Conservation (phyloP, 2,888 invertebrate genomes). For the Diarsia dahlii region DNA sequence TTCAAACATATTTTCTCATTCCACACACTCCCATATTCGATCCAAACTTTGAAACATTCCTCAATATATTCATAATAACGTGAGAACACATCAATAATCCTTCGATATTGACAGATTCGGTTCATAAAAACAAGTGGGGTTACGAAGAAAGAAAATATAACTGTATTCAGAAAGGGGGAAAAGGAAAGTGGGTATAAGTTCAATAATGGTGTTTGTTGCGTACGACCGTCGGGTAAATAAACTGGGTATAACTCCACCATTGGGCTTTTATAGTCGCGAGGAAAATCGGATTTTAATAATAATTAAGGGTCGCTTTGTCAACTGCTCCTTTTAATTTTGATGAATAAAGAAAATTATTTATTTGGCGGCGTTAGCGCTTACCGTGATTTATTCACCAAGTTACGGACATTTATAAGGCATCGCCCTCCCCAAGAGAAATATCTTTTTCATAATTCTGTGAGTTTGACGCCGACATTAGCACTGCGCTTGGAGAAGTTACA, state of each 20-base stretch:
- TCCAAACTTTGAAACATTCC: constrained; percentile 52
- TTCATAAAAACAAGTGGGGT: constrained; percentile 66
- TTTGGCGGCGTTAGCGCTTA: constrained; percentile 86
- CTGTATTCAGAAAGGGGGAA: constrained; percentile 54
- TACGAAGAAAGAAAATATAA: constrained; percentile 61
- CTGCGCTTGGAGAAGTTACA: constrained; percentile 67
- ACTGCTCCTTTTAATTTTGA: constrained; percentile 90
- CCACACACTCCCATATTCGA: constrained; percentile 28
- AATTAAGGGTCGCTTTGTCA: constrained; percentile 88
- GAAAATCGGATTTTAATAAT: constrained; percentile 83
- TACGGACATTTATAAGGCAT: constrained; percentile 83
- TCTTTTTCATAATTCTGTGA: constrained; percentile 82
- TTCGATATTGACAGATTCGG: constrained; percentile 64
- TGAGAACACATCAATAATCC: constrained; percentile 63
- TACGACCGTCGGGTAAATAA: constrained; percentile 69
- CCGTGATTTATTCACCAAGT: constrained; percentile 87
- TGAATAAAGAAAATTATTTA: constrained; percentile 90
- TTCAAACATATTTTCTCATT: constrained; percentile 22
- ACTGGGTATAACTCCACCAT: constrained; percentile 63
- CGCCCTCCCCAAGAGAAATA: constrained; percentile 79
- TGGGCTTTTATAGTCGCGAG: constrained; percentile 76
- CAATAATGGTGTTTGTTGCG: constrained; percentile 75
- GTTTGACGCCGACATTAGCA: constrained; percentile 77
- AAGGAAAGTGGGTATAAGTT: constrained; percentile 66
- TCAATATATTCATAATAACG: constrained; percentile 61